These are phyloP conservation scores for Amphipyra berbera DNA, from an alignment of 2,888 invertebrate genomes.

Conservation along the genomic window DNA sequence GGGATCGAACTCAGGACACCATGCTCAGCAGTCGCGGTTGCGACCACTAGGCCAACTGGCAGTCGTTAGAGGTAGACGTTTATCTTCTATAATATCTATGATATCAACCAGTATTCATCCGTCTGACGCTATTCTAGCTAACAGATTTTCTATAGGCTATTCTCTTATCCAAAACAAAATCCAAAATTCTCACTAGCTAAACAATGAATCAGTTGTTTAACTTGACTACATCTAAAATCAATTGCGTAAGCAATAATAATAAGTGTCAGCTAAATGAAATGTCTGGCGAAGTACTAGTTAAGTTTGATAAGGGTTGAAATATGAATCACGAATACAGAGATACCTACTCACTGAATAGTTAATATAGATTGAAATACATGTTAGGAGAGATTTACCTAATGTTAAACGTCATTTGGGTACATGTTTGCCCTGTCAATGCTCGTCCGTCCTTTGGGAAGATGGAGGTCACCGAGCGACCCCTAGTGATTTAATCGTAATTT, in stretches of 20 bases:
- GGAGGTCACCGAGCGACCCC: constrained; percentile 42
- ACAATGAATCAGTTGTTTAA: constrained; percentile 4
- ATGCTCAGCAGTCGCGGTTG: too few species aligned
- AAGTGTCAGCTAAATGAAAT: constrained; percentile 39
- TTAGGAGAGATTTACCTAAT: constrained; percentile 45
- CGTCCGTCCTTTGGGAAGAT: constrained; percentile 46
- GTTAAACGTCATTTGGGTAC: constrained; percentile 53
- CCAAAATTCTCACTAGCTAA: background rate
- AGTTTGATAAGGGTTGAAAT: constrained; percentile 67
- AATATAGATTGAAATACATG: constrained; percentile 41
- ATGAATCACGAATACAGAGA: constrained; percentile 57
- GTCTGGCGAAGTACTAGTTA: constrained; percentile 55
- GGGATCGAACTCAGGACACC: too few species aligned
- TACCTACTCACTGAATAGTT: constrained; percentile 41
- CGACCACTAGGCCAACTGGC: too few species aligned
- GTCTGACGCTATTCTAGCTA: too few species aligned
- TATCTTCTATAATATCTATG: too few species aligned
- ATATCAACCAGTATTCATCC: too few species aligned
- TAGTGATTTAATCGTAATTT: constrained; percentile 41
- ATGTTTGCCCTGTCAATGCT: constrained; percentile 52
- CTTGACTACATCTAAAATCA: constrained; percentile 21
- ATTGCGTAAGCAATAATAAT: constrained; percentile 30
- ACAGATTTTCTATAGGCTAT: too few species aligned
- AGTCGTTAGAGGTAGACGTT: too few species aligned
- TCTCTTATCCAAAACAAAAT: background rate